A percentile compares a stretch with the other conserved stretches of the same genome.
These are phyloP conservation scores for Carlito syrichta DNA, from an alignment of 2,113 vertebrate species.

Conservation along the genomic window DNA sequence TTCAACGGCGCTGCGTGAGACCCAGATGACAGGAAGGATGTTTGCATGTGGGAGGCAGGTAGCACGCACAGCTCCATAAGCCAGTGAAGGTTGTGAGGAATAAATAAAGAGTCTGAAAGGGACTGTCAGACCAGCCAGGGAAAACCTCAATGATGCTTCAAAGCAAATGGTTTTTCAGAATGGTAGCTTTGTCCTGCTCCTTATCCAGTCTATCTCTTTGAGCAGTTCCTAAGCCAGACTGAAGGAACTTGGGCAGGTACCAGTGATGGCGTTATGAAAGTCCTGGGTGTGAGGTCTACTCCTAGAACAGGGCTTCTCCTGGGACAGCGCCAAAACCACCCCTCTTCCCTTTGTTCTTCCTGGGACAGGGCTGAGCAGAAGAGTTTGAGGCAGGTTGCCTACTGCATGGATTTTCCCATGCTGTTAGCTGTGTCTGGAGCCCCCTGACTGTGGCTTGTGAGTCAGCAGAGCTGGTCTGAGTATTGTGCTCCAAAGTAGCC, in stretches of 20 bases:
- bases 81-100: rapidly evolving
- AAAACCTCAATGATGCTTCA: rapidly evolving
- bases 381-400: background rate
- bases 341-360: too few species aligned
- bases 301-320: rapidly evolving
- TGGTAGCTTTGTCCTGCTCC: background rate
- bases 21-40: rapidly evolving
- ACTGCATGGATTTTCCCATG: rapidly evolving
- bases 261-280: rapidly evolving
- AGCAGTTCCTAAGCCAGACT: too few species aligned
- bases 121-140: background rate
- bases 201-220: background rate
- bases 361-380: too few species aligned
- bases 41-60: rapidly evolving
- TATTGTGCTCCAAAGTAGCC: background rate
- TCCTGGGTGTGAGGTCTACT: rapidly evolving
- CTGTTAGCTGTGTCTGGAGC: background rate
- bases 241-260: background rate
- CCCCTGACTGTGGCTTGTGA: background rate
- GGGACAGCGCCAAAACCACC: rapidly evolving
- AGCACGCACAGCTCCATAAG: rapidly evolving
- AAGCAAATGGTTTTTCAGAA: background rate
- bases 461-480: background rate
- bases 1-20: too few species aligned
- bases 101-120: background rate